Evolutionary conservation across 2,113 vertebrate genomes (phyloP), one percentile per base, ranked within the genome.

Genomic region (Neofelis nebulosa): DNA sequence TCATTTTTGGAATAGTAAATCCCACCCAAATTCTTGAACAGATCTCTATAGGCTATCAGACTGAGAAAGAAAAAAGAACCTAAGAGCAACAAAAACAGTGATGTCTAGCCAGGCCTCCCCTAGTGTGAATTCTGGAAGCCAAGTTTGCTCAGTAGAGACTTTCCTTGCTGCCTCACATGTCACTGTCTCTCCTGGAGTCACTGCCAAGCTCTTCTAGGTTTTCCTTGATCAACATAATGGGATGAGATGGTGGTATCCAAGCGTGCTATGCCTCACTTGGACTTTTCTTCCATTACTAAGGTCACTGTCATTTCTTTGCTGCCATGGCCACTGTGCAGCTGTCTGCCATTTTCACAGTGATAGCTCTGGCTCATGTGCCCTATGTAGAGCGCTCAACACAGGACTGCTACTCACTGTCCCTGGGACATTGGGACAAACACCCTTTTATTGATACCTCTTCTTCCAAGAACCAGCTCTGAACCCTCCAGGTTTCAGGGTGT

Each of bases 1-100:
- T 89, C 41, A 65, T 71, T 69, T 95, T 83, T 12, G 65, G 31
- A 89, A 31, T 92, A 83, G 66, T 90, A 31, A 82, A 52, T 50
- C 4, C 11, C 36, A 74, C 1, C 7, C 21, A 73, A 79, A 73
- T 55, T 79, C n/a, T 57, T 19, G 16, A 52, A 48, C 4, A 69
- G 13, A 31, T 57, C 55, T 89, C 65, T 61, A 48, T 52, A 38
- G 11, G 29, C 31, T 79, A 63, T 13, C 4, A 57, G 33, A 3
- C 14, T 7, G 2, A 41, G 13, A 14, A 73, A 92, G 11, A 80
- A 88, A 21, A 81, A 65, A 85, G 31, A 94, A 36, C 21, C 1
- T 33, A 7, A 1, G 19, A 5, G 25, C 0, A 7, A 69, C 3
- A 18, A 68, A 82, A 94, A 36, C 10, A 80, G 11, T 38, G 36